These are phyloP conservation scores for Oncorhynchus mykiss DNA, from an alignment of 2,113 vertebrate species.

Conservation along the genomic window DNA sequence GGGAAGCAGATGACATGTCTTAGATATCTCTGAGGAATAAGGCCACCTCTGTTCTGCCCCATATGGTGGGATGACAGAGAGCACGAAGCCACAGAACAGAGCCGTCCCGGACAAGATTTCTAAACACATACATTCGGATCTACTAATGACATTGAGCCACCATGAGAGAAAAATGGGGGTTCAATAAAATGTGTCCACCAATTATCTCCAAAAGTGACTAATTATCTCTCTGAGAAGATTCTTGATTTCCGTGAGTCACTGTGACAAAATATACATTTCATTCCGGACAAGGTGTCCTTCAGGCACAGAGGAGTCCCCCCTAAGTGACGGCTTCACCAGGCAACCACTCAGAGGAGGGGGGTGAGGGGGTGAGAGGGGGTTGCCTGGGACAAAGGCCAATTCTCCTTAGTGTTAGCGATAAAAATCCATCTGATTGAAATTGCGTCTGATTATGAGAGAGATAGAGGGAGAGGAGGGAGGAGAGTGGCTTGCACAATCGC, in stretches of 20 bases:
- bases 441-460: slow-evolving; percentile 86
- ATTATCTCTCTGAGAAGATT: too few species aligned
- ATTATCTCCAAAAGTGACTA: too few species aligned
- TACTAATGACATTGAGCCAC: too few species aligned
- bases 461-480: slow-evolving; percentile 51
- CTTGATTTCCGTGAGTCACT: too few species aligned
- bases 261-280: neutral
- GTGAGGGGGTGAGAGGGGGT: slow-evolving; percentile 32
- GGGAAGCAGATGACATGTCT: neutral
- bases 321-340: neutral
- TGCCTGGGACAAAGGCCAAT: slow-evolving; percentile 78
- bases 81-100: neutral
- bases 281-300: neutral
- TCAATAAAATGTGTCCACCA: too few species aligned
- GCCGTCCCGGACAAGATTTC: neutral
- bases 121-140: too few species aligned
- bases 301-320: slow-evolving; percentile 47
- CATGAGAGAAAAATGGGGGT: too few species aligned
- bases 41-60: neutral
- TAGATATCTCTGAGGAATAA: neutral
- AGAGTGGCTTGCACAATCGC: slow-evolving; percentile 83
- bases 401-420: slow-evolving; percentile 93
- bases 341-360: neutral
- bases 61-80: neutral
- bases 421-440: slow-evolving; percentile 99